Evolutionary conservation across 2,888 invertebrate genomes (phyloP), one percentile per base, ranked within the genome.

Genomic region (Suillia variegata): DNA sequence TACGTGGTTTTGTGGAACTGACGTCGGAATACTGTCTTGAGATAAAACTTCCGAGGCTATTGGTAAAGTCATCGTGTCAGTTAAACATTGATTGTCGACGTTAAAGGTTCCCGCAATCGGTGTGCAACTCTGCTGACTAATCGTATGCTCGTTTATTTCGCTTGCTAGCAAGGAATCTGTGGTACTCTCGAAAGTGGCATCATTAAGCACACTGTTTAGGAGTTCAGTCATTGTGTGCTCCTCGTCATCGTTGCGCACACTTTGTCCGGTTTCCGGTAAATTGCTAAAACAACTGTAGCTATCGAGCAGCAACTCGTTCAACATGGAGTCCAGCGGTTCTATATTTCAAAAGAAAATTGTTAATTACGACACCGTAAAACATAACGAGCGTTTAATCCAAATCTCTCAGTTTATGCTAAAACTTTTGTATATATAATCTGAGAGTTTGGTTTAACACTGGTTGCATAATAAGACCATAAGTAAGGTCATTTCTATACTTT

Each of bases 291-390:
- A 13, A 20, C 26, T 58, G 34, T 53, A 17, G 18, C 58, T 58
- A 12, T 48, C 49, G n/a, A 58, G 22, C 50, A 58, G 48, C 13
- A 61, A 15, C 12, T 56, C 56, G 20, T 53, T 51, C 48, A 60
- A 48, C 50, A 55, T 47, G n/a, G 59, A 26, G 24, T 55, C 59
- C 12, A 55, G n/a, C 22, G 8, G 12, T n/a, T 55, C 59, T 60
- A n/a, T 13, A 56, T 18, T 13, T 13, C 17, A 18, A 38, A 38
- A 38, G n/a, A 38, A 38, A 26, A 26, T 26, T n/a, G n/a, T n/a
- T n/a, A n/a, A n/a, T n/a, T n/a, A n/a, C n/a, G n/a, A n/a, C n/a
- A n/a, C n/a, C n/a, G n/a, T n/a, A 31, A 5, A 31, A 31, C 5
- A 12, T 12, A 31, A 12, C 31, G 31, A 31, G 31, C 12, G 31